A percentile compares a stretch with the other conserved stretches of the same genome.
Conservation (phyloP, 2,888 invertebrate genomes). For the Drosophila austrosaltans region DNA sequence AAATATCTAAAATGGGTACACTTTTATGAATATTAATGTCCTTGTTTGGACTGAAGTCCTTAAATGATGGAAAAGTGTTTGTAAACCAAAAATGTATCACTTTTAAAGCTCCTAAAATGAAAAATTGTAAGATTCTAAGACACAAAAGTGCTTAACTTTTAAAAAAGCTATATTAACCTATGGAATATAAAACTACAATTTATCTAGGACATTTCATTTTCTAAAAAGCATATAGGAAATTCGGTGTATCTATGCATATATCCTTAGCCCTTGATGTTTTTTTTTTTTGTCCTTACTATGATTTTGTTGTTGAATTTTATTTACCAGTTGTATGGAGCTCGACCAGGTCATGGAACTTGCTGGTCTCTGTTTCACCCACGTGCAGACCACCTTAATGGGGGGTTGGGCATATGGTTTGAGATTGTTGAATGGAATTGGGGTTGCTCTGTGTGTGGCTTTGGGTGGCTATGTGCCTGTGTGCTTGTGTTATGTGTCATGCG, state of each 20-base stretch:
- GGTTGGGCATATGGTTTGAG: neutral
- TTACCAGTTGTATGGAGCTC: slow-evolving; percentile 34
- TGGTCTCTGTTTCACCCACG: slow-evolving; percentile 32
- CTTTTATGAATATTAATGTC: too few species aligned
- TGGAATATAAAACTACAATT: too few species aligned
- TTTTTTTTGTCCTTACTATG: slow-evolving; percentile 16
- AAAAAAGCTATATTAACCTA: too few species aligned
- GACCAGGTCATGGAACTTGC: slow-evolving; percentile 43
- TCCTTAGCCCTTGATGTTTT: slow-evolving; percentile 14
- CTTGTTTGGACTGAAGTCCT: too few species aligned
- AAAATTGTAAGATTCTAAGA: too few species aligned
- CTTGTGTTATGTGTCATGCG: slow-evolving; percentile 55
- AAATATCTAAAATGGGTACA: neutral
- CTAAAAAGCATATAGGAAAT: neutral
- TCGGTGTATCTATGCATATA: neutral
- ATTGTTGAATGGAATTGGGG: slow-evolving; percentile 10
- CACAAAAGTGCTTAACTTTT: too few species aligned
- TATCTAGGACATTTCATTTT: too few species aligned
- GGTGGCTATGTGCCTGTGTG: neutral
- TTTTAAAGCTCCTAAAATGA: too few species aligned
- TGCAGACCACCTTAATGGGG: neutral
- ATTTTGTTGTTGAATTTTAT: slow-evolving; percentile 50
- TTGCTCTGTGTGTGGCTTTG: neutral
- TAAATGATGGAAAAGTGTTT: too few species aligned
- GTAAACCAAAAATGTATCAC: too few species aligned